Conservation (phyloP, 2,888 invertebrate genomes). For the Scaeva pyrastri region DNA sequence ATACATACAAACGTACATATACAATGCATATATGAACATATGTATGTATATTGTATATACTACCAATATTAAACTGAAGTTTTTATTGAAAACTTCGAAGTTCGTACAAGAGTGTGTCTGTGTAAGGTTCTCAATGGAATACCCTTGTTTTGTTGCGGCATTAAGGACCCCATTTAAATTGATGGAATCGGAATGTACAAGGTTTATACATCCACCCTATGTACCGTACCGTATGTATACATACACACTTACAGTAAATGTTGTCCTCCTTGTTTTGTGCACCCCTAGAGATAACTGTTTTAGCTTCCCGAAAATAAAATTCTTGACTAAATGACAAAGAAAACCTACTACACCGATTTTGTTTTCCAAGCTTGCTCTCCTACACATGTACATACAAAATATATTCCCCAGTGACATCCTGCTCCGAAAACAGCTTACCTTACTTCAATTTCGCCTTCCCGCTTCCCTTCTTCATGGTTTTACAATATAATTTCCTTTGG, state of each 20-base stretch:
- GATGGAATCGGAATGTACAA: background rate
- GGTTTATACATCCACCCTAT: background rate
- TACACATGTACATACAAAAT: too few relatives aligned
- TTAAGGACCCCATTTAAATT: background rate
- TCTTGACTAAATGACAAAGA: background rate
- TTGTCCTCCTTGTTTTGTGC: background rate
- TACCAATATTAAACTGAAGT: too few relatives aligned
- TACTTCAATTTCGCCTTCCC: background rate
- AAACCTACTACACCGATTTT: background rate
- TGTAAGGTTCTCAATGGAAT: background rate
- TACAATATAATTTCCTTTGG: slow-evolving; percentile 24
- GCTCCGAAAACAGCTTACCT: slow-evolving; percentile 5
- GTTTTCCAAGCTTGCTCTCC: background rate
- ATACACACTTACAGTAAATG: background rate
- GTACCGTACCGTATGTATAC: background rate
- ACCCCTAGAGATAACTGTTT: slow-evolving; percentile 12
- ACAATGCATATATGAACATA: too few relatives aligned
- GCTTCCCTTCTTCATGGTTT: background rate
- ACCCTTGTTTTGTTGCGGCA: background rate
- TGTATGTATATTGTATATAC: too few relatives aligned
- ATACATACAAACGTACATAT: too few relatives aligned
- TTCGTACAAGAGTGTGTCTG: background rate
- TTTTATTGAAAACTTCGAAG: too few relatives aligned
- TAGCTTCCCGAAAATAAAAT: background rate
- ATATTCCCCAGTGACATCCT: background rate